phyloP scores from a whole-genome alignment of 2,797 vertebrate species.

The Sebastes itinus region DNA sequence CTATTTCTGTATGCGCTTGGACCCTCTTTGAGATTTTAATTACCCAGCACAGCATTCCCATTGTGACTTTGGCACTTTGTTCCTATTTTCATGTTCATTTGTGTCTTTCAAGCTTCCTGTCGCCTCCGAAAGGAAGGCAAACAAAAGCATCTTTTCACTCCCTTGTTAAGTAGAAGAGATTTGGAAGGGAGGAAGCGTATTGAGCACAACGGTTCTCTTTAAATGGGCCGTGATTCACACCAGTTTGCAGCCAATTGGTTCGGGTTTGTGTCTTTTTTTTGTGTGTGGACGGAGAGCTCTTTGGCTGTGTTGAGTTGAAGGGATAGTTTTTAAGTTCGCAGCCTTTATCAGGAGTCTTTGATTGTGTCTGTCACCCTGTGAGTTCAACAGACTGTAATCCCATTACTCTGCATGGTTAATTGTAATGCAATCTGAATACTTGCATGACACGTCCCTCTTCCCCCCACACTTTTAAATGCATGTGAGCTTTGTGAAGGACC shows the following conservation, averaged over 20 bases:
- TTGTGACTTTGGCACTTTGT: conserved; percentile 85
- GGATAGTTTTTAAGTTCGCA: background rate
- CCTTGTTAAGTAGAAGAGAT: conserved; percentile 82
- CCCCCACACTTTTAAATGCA: conserved; percentile 58
- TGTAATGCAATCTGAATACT: conserved; percentile 81
- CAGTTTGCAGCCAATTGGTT: conserved; percentile 24
- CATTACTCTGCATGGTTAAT: conserved; percentile 77
- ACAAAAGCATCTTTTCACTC: conserved; percentile 88
- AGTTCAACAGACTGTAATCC: conserved; percentile 73
- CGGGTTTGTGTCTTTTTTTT: background rate
- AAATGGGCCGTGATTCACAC: conserved; percentile 50
- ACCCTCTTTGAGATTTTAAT: conserved; percentile 45
- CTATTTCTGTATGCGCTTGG: background rate
- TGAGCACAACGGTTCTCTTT: conserved; percentile 25
- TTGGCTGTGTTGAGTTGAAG: background rate
- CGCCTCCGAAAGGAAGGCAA: conserved; percentile 74
- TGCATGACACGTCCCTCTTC: conserved; percentile 70
- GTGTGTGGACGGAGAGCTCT: background rate
- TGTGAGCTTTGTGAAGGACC: conserved; percentile 60
- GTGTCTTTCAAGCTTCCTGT: conserved; percentile 83
- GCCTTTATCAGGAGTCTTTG: conserved; percentile 10
- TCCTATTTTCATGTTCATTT: conserved; percentile 88
- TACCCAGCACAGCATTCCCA: conserved; percentile 54
- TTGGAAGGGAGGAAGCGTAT: conserved; percentile 79
- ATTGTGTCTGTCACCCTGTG: conserved; percentile 60